Evolutionary conservation across 2,888 invertebrate species (phyloP).

Genomic region (Coleophora flavipennella): DNA sequence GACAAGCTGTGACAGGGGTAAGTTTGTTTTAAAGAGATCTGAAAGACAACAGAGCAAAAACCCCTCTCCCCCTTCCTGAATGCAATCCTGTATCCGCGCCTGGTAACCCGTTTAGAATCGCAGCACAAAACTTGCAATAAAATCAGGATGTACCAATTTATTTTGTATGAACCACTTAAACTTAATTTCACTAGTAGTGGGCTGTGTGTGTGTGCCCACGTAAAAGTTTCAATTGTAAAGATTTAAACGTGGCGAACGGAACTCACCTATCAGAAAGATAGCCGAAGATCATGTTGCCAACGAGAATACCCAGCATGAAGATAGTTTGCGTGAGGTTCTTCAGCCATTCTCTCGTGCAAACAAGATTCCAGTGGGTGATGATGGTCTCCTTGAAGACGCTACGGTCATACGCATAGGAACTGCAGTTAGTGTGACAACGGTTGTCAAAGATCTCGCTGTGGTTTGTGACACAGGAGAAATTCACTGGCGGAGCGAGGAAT

Average conservation of each 20-base stretch:
- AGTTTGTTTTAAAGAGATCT: too few relatives aligned
- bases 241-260: background rate
- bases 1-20: too few relatives aligned
- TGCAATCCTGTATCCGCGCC: too few relatives aligned
- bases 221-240: conserved; percentile 2
- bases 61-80: too few relatives aligned
- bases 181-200: conserved; percentile 5
- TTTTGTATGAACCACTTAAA: conserved; percentile 17
- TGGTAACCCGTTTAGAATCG: conserved; percentile 5
- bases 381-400: conserved; percentile 81
- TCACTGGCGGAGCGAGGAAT: conserved; percentile 80
- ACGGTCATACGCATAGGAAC: conserved; percentile 73
- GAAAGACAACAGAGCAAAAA: too few relatives aligned
- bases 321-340: conserved; percentile 83
- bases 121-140: conserved; percentile 17
- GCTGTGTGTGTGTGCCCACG: conserved; percentile 1
- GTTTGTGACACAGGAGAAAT: conserved; percentile 61
- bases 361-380: conserved; percentile 82
- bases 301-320: conserved; percentile 83
- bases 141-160: conserved; percentile 52
- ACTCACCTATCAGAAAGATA: conserved; percentile 82
- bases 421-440: conserved; percentile 69
- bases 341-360: conserved; percentile 77
- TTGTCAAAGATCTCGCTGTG: conserved; percentile 47
- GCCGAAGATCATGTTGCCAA: conserved; percentile 83